Conservation (phyloP, 2,888 invertebrate species). For the Polylopha cassiicola region DNA sequence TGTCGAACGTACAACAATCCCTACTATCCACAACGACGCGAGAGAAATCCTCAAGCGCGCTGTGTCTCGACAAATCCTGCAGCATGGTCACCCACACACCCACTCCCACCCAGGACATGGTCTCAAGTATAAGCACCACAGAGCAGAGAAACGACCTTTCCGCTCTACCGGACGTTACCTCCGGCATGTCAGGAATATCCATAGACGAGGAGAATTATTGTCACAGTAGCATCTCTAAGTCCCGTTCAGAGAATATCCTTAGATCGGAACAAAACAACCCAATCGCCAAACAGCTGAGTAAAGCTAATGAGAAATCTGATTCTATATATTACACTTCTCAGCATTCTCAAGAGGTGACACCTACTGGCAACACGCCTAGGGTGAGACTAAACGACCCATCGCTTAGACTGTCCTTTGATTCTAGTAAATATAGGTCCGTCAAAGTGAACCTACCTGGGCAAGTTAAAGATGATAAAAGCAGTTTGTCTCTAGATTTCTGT, state of each 20-base stretch:
- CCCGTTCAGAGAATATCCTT: conserved; percentile 68
- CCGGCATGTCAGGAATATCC: conserved; percentile 72
- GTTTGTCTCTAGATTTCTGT: conserved; percentile 66
- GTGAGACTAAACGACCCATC: conserved; percentile 60
- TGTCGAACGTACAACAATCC: conserved; percentile 67
- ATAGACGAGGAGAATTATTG: conserved; percentile 70
- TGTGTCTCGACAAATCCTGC: conserved; percentile 70
- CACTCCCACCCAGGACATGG: conserved; percentile 74
- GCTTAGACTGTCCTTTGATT: conserved; percentile 61
- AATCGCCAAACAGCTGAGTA: conserved; percentile 41
- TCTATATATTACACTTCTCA: conserved; percentile 72
- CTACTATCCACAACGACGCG: conserved; percentile 55
- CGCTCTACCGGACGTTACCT: conserved; percentile 64
- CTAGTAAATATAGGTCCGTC: conserved; percentile 59
- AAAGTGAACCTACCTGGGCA: conserved; percentile 49
- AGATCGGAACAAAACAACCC: conserved; percentile 62
- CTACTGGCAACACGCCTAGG: conserved; percentile 57
- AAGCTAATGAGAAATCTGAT: conserved; percentile 60
- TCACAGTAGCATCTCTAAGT: conserved; percentile 69
- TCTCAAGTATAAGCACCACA: conserved; percentile 70
- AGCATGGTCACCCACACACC: conserved; percentile 70
- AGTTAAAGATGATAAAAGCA: conserved; percentile 59
- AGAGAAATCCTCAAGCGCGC: conserved; percentile 68
- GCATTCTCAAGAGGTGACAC: conserved; percentile 68
- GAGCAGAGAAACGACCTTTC: conserved; percentile 69